Evolutionary conservation across 1,140 invertebrate species (phyloP), one percentile per base, ranked within the genome.

Genomic region (Acyrthosiphon pisum): DNA sequence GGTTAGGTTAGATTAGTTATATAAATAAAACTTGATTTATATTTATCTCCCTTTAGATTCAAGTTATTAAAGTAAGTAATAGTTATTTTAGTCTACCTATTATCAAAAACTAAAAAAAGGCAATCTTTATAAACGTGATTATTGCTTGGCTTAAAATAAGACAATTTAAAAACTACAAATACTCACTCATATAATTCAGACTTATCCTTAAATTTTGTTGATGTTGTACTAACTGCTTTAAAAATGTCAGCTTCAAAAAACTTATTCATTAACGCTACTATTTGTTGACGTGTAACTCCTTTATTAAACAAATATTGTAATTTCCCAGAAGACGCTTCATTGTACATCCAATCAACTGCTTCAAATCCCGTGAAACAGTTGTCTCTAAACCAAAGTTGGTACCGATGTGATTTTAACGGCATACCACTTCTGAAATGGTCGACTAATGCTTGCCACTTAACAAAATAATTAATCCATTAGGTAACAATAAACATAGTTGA

Each of bases 281-380:
- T 93, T 56, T 93, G 91, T 56, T 93, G 81, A n/a, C 91, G 91
- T n/a, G 91, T 93, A 8, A 93, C 48, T 56, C 48, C 91, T 93
- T 93, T 93, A 37, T 93, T 93, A n/a, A 93, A 93, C 23, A 93
- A 56, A 56, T 93, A 22, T 44, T 86, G 91, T 30, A 93, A 56
- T 53, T 93, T 86, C 9, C 91, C 91, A 44, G 76, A 37, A 41
- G 81, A 86, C 18, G 76, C 91, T n/a, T 84, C 91, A n/a, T 86
- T 86, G 11, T 41, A 93, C 91, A 93, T 93, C 91, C 91, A 93
- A 41, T 93, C 91, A 23, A 93, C 91, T 20, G 91, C 91, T 56
- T 93, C 91, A 44, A n/a, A 84, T 46, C 91, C 91, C 2, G 91
- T 56, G 84, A 93, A 93, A 84, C 91, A 86, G 50, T 93, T 93